Conservation (phyloP, 1,140 invertebrate species). For the Ips typographus region DNA sequence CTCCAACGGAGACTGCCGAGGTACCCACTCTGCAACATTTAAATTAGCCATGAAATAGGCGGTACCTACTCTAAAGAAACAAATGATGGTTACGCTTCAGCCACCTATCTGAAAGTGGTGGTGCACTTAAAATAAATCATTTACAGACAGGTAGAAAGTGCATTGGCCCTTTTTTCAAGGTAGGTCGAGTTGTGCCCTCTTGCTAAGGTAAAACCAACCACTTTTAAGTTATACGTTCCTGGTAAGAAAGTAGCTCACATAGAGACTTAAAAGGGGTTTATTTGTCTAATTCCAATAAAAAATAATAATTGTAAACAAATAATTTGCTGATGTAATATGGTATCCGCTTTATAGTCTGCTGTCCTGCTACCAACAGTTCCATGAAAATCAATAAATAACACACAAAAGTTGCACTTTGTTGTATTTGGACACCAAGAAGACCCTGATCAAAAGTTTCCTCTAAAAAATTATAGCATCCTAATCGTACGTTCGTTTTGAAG, state of each 20-base stretch:
- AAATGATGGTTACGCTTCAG: too few relatives aligned
- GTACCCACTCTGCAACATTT: slow-evolving; percentile 75
- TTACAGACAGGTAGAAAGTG: too few relatives aligned
- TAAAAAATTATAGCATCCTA: neutral
- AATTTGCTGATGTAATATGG: too few relatives aligned
- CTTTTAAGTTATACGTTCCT: neutral
- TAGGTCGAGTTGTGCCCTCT: neutral
- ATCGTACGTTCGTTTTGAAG: neutral
- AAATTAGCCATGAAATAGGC: neutral
- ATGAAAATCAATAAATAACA: neutral
- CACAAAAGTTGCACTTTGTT: too few relatives aligned
- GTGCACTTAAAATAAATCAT: too few relatives aligned
- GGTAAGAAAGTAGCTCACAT: neutral
- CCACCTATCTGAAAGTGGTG: too few relatives aligned
- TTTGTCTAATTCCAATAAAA: neutral
- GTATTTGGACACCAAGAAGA: too few relatives aligned
- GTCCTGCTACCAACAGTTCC: neutral
- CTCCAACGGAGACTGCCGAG: slow-evolving; percentile 87
- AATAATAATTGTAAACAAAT: too few relatives aligned
- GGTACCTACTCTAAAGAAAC: neutral
- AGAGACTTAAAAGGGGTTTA: slow-evolving; percentile 3
- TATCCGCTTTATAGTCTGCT: neutral
- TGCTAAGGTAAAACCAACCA: neutral
- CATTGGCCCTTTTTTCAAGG: too few relatives aligned
- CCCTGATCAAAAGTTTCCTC: neutral